Percentiles rank a stretch among this genome's conserved stretches.
Evolutionary conservation across 2,113 vertebrate genomes (phyloP).

Genomic region (Noturus placidus): DNA sequence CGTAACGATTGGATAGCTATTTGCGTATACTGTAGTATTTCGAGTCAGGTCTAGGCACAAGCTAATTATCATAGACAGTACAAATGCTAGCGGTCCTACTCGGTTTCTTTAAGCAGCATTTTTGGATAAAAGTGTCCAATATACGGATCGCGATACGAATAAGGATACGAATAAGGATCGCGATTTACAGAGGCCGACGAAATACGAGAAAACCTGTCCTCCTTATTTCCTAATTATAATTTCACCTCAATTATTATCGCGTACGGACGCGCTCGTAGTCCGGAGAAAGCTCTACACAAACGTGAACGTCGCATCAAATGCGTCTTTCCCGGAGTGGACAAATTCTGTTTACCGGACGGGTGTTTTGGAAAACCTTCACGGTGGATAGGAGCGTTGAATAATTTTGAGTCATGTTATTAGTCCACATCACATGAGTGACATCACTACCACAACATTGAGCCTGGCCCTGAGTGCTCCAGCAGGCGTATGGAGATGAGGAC

Average conservation of each 20-base stretch:
- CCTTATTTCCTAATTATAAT: conserved; percentile 46
- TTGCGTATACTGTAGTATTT: no score
- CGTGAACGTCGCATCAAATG: no score
- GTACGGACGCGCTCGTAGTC: not conserved
- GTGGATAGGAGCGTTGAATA: not conserved
- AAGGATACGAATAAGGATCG: no score
- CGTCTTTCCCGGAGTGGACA: no score
- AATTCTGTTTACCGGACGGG: not conserved
- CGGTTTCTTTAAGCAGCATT: no score
- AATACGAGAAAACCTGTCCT: conserved; percentile 32
- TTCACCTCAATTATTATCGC: conserved; percentile 26
- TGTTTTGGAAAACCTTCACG: not conserved
- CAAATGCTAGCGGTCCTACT: not conserved
- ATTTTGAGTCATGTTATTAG: no score
- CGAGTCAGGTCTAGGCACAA: not conserved
- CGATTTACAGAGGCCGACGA: conserved; percentile 33
- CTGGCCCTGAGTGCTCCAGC: not conserved
- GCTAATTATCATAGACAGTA: not conserved
- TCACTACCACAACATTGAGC: no score
- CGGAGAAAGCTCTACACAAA: not conserved
- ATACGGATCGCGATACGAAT: no score
- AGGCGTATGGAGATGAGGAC: conserved; percentile 6
- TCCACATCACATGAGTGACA: not conserved
- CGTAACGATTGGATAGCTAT: no score
- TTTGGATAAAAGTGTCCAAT: no score